phyloP scores from a whole-genome alignment of 2,113 vertebrate species.

The Oxyura jamaicensis region DNA sequence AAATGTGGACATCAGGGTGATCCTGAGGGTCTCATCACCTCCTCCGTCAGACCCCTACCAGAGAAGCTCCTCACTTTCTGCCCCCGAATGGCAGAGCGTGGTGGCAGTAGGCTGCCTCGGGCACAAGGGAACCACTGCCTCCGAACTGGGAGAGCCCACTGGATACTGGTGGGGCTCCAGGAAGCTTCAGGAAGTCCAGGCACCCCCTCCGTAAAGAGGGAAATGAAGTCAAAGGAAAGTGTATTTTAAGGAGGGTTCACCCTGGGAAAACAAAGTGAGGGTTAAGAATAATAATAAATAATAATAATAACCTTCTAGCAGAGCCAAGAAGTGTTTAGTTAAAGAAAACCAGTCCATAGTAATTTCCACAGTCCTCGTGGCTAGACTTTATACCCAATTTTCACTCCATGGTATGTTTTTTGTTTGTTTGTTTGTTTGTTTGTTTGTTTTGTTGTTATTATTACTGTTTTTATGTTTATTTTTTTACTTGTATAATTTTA shows the following conservation, averaged over 20 bases:
- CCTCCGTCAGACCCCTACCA: background rate
- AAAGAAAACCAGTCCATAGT: background rate
- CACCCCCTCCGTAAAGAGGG: background rate
- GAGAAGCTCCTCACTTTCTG: background rate
- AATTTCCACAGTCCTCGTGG: background rate
- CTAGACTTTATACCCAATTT: background rate
- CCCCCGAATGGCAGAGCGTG: background rate
- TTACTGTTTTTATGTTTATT: background rate
- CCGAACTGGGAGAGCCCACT: background rate
- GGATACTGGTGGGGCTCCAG: background rate
- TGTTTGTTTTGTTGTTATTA: too few species aligned
- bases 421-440: background rate
- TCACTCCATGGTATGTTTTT: background rate
- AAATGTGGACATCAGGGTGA: background rate
- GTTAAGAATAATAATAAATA: too few species aligned
- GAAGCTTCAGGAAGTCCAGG: background rate
- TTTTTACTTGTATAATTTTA: background rate
- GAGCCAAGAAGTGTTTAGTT: background rate
- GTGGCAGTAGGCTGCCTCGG: background rate
- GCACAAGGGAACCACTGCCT: rapidly evolving
- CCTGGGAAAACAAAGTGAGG: background rate
- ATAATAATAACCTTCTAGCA: background rate
- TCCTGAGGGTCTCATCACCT: background rate
- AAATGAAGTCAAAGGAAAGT: background rate
- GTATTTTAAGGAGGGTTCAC: background rate